A percentile compares a stretch with the other conserved stretches of the same genome.
Conservation (phyloP, 2,113 vertebrate genomes). For the Gobiocypris rarus region DNA sequence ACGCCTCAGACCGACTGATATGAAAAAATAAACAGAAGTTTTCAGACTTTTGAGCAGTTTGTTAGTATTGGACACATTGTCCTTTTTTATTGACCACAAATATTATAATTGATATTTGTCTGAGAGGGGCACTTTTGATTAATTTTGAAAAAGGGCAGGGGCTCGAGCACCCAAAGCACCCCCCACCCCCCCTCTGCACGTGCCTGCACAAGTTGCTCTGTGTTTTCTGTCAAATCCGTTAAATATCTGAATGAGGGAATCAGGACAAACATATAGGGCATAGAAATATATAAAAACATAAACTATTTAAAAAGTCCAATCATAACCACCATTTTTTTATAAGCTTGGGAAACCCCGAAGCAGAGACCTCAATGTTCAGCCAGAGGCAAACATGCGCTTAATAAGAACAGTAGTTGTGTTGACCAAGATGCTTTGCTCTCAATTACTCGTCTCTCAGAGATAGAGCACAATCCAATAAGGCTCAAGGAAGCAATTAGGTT, state of each 20-base stretch:
- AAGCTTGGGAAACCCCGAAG: neutral
- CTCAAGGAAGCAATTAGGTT: conserved; percentile 13
- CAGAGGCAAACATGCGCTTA: neutral
- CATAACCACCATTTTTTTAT: neutral
- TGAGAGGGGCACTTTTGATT: too few relatives aligned
- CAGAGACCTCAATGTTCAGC: conserved; percentile 3
- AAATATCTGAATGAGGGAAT: neutral
- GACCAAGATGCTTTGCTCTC: conserved; percentile 27
- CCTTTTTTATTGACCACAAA: too few relatives aligned
- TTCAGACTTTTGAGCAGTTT: too few relatives aligned
- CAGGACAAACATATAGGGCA: neutral
- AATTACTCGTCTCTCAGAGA: conserved; percentile 6
- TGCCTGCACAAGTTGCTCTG: neutral
- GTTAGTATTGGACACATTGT: too few relatives aligned
- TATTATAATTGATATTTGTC: too few relatives aligned
- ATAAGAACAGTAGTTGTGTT: neutral
- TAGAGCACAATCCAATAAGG: neutral
- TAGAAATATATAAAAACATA: neutral
- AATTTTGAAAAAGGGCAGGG: too few relatives aligned
- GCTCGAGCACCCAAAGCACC: too few relatives aligned
- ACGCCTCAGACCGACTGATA: too few relatives aligned
- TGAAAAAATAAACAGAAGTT: too few relatives aligned
- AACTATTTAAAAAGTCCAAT: conserved; percentile 1
- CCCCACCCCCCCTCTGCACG: too few relatives aligned
- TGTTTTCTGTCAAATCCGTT: neutral